Percentiles rank a stretch among this genome's conserved stretches.
phyloP scores from a whole-genome alignment of 2,113 vertebrate species.

The Atlantisia rogersi region DNA sequence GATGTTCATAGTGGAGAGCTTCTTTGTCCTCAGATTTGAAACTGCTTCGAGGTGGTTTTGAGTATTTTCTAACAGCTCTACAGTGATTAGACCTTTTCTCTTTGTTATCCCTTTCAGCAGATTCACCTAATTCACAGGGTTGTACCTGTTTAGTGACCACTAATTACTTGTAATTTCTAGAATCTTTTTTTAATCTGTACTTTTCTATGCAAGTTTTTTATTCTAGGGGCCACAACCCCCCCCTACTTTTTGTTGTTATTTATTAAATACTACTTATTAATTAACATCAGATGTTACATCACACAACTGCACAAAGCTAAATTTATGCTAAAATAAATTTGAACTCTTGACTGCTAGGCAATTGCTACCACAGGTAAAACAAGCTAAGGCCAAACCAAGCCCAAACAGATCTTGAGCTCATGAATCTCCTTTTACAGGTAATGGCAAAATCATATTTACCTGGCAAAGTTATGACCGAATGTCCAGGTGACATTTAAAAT shows the following conservation, averaged over 20 bases:
- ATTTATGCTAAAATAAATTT: background rate
- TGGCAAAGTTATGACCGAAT: background rate
- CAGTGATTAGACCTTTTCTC: background rate
- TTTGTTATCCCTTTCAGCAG: background rate
- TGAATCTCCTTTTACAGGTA: background rate
- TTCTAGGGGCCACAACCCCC: background rate
- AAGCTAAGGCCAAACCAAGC: background rate
- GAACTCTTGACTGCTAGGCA: background rate
- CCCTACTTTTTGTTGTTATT: background rate
- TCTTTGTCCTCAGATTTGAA: background rate
- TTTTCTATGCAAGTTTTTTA: background rate
- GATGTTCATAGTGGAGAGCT: background rate
- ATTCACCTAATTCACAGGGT: background rate
- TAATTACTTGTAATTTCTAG: background rate
- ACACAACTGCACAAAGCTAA: background rate
- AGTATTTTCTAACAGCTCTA: background rate
- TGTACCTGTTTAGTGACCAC: background rate
- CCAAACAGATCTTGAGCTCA: background rate
- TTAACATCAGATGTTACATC: background rate
- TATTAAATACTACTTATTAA: background rate
- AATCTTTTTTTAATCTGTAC: background rate
- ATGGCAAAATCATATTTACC: background rate
- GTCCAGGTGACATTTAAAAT: background rate
- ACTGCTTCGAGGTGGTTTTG: background rate
- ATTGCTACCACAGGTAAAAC: background rate